Conservation (phyloP, 2,113 vertebrate genomes). For the Heterotis niloticus region DNA sequence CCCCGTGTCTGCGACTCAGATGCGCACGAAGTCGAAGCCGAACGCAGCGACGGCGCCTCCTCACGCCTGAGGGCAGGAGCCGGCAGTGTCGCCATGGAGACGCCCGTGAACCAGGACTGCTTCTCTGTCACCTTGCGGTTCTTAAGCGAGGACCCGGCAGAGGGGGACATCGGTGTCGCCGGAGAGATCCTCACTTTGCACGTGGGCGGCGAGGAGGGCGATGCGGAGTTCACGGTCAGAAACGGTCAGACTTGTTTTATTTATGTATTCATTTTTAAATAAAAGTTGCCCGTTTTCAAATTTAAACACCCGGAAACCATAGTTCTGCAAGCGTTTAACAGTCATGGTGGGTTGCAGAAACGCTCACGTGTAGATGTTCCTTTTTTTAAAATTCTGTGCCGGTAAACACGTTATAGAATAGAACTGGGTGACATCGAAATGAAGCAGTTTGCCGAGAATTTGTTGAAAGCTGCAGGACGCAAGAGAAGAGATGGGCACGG, state of each 20-base stretch:
- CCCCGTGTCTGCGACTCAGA: not conserved
- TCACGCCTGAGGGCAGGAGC: not conserved
- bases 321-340: too few relatives aligned
- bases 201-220: constrained; percentile 23
- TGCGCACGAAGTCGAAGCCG: not conserved
- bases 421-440: too few relatives aligned
- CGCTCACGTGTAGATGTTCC: too few relatives aligned
- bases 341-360: too few relatives aligned
- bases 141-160: constrained; percentile 19
- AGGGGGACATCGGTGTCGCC: constrained; percentile 9
- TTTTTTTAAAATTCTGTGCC: too few relatives aligned
- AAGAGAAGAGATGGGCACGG: too few relatives aligned
- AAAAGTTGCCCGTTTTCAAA: too few relatives aligned
- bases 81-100: not conserved
- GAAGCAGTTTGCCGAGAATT: too few relatives aligned
- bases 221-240: constrained; percentile 22
- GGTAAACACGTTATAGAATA: too few relatives aligned
- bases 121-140: constrained; percentile 17
- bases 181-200: constrained; percentile 21
- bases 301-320: too few relatives aligned
- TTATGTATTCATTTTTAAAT: too few relatives aligned
- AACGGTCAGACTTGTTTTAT: constrained; percentile 26
- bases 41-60: not conserved
- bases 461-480: too few relatives aligned
- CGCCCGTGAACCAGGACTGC: not conserved